Conservation (phyloP, 2,113 vertebrate species). For the Boulengeromyrus knoepffleri region DNA sequence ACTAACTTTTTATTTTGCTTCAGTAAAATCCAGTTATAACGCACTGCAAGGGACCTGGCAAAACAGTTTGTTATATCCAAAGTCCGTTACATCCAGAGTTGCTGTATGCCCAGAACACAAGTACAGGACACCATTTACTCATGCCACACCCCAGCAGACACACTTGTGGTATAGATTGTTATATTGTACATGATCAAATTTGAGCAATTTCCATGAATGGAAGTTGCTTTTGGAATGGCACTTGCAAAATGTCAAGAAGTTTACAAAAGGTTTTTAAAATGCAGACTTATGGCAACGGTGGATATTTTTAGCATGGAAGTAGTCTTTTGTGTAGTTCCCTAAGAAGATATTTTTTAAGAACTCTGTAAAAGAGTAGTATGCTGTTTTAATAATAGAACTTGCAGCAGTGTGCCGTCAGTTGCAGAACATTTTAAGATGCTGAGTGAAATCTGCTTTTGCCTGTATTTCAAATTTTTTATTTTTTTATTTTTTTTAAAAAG, state of each 20-base stretch:
- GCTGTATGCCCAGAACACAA: too few species aligned
- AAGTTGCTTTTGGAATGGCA: not conserved
- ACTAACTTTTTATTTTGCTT: conserved; percentile 9
- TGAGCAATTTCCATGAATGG: conserved; percentile 7
- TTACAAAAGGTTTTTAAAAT: not conserved
- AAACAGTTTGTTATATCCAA: too few species aligned
- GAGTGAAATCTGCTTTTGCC: not conserved
- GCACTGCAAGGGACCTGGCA: too few species aligned
- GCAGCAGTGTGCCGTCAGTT: not conserved
- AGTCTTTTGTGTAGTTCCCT: not conserved
- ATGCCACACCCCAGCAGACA: too few species aligned
- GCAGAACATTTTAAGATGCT: not conserved
- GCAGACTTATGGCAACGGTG: not conserved
- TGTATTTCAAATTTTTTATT: not conserved
- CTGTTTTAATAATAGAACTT: not conserved
- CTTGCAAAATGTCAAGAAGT: conserved; percentile 5
- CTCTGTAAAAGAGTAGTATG: not conserved
- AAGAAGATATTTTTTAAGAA: not conserved
- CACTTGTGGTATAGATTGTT: too few species aligned
- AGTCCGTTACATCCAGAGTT: too few species aligned
- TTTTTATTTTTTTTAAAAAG: not conserved
- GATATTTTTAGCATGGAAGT: not conserved
- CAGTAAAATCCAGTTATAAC: too few species aligned
- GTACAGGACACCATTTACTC: too few species aligned
- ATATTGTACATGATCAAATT: not conserved